phyloP scores from a whole-genome alignment of 1,140 invertebrate species.

The Aricia agestis region DNA sequence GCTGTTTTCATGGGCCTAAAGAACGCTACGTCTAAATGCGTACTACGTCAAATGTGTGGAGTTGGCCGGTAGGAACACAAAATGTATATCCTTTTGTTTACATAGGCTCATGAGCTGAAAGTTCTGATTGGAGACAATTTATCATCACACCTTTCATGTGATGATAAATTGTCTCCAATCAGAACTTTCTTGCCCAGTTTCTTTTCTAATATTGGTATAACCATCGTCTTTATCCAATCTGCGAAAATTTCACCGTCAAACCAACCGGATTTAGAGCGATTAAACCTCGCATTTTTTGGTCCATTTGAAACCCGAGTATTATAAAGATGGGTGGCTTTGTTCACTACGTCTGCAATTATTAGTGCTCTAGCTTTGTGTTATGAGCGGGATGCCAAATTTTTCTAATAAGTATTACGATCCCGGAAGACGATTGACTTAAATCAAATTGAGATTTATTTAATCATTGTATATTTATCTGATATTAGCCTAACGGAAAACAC shows the following conservation, averaged over 20 bases:
- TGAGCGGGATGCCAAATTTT: too few relatives aligned
- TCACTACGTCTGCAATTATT: too few relatives aligned
- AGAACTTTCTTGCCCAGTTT: slow-evolving; percentile 24
- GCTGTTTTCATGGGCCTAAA: slow-evolving; percentile 26
- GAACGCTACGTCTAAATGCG: slow-evolving; percentile 27
- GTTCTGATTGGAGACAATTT: slow-evolving; percentile 27
- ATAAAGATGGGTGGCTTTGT: slow-evolving; percentile 9
- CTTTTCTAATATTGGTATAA: slow-evolving; percentile 17
- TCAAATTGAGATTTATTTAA: too few relatives aligned
- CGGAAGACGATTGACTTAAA: too few relatives aligned
- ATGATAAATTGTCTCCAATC: slow-evolving; percentile 29
- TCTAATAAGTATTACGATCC: too few relatives aligned
- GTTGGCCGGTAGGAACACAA: slow-evolving; percentile 26
- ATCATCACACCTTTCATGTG: slow-evolving; percentile 22
- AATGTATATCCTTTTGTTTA: slow-evolving; percentile 24
- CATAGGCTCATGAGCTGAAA: too few relatives aligned
- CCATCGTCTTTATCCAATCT: slow-evolving; percentile 18
- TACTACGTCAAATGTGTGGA: slow-evolving; percentile 29
- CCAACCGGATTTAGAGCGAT: slow-evolving; percentile 19
- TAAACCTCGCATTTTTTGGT: slow-evolving; percentile 18
- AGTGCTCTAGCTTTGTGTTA: too few relatives aligned
- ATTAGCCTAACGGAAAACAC: too few relatives aligned
- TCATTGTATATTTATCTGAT: too few relatives aligned
- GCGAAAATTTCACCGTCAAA: slow-evolving; percentile 22
- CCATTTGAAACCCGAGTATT: slow-evolving; percentile 16